Conservation (phyloP, 2,797 vertebrate species). For the Melopsittacus undulatus region DNA sequence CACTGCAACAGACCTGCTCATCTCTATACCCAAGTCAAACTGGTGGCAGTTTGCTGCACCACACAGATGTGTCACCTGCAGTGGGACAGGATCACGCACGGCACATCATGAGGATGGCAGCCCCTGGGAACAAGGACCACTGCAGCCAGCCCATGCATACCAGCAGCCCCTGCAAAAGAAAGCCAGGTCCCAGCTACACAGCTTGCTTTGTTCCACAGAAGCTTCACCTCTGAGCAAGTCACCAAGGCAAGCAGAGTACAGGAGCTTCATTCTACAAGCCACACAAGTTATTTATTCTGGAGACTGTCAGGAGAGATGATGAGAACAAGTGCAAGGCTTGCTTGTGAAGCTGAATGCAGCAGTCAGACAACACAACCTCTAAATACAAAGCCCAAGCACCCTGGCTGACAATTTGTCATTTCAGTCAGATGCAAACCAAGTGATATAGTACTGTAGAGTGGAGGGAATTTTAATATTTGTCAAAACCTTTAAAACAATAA, state of each 20-base stretch:
- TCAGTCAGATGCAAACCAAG: neutral
- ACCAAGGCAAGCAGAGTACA: neutral
- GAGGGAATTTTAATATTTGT: neutral
- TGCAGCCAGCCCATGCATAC: neutral
- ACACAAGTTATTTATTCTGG: neutral
- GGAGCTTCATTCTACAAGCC: neutral
- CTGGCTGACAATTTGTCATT: neutral
- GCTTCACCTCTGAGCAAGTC: neutral
- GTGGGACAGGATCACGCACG: neutral
- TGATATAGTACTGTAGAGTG: neutral
- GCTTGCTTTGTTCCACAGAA: neutral
- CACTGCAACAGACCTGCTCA: neutral
- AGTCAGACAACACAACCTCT: neutral
- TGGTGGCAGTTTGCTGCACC: neutral
- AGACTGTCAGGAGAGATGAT: neutral
- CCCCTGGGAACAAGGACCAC: neutral
- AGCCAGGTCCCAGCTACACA: neutral
- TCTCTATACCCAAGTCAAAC: neutral
- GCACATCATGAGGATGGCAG: neutral
- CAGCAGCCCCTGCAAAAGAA: fast-evolving
- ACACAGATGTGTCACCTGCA: fast-evolving
- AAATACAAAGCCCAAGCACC: neutral
- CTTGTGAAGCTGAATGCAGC: neutral
- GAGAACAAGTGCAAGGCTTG: neutral
- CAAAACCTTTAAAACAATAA: neutral